These are phyloP conservation scores for Marronus borbonicus DNA, from an alignment of 2,888 invertebrate genomes.

Conservation along the genomic window DNA sequence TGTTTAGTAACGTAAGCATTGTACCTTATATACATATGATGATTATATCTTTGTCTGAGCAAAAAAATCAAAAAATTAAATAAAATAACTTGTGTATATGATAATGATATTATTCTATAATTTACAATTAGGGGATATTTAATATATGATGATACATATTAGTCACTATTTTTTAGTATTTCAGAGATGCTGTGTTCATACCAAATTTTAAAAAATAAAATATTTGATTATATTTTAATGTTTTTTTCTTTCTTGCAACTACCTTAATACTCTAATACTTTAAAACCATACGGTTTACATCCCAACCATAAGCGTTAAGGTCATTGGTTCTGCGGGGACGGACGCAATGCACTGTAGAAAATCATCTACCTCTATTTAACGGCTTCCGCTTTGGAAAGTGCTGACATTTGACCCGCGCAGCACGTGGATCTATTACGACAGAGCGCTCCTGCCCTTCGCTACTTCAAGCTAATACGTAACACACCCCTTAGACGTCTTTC, in stretches of 20 bases:
- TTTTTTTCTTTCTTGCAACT: neutral
- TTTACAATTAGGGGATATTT: neutral
- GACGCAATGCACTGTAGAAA: neutral
- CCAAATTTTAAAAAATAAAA: constrained; percentile 36
- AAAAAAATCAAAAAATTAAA: constrained; percentile 6
- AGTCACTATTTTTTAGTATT: constrained; percentile 43
- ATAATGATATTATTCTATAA: neutral
- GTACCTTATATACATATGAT: neutral
- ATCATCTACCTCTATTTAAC: constrained; percentile 56
- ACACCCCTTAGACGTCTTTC: constrained; percentile 43
- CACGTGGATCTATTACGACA: constrained; percentile 63
- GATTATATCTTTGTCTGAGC: neutral
- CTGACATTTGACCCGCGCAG: constrained; percentile 67
- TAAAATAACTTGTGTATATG: neutral
- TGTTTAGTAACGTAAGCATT: neutral
- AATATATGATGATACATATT: constrained; percentile 23
- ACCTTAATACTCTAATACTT: too few relatives aligned
- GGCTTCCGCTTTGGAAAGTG: constrained; percentile 65
- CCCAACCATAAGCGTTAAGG: too few relatives aligned
- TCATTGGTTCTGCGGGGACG: too few relatives aligned
- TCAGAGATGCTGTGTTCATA: constrained; percentile 50
- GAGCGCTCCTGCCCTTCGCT: neutral
- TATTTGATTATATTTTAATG: neutral
- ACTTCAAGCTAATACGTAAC: constrained; percentile 5
- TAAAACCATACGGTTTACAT: too few relatives aligned